Evolutionary conservation across 2,113 vertebrate species (phyloP), one percentile per base, ranked within the genome.

Genomic region (Pristiophorus japonicus): DNA sequence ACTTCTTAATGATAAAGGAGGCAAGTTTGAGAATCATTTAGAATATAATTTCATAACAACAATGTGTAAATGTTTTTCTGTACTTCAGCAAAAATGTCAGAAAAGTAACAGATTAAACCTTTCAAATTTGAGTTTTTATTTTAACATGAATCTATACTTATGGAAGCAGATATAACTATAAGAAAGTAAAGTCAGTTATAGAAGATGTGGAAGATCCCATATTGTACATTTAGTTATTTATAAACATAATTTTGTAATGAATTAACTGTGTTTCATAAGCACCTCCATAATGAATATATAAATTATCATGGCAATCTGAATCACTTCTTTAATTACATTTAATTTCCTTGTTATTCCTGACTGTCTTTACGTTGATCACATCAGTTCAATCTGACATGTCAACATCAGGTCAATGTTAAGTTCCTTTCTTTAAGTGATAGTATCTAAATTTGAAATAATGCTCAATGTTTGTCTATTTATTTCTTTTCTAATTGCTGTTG

Each of bases 381-480:
- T 3, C 65, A 45, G 42, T 94, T 67, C 63, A 94, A 67, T 67
- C 63, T 67, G 66, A 30, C 42, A 70, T 51, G 38, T 47, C 66
- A 94, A 94, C 63, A 20, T 45, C 22, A 47, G 18, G 2, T 67
- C 10, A 67, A 42, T 45, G 38, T 94, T 30, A 91, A 59, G 14
- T 62, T 59, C 42, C 27, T 30, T 3, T 59, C 27, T 27, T 67
- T 70, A 66, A 42, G 59, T 65, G 84, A 45, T 3, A 30, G 51
- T 14, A 59, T n/a, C 87, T 67, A 45, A 47, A 27, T 45, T 45
- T 66, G n/a, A 94, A 8, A 45, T 65, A 94, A 45, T 94, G 11
- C 65, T 66, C 67, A 42, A n/a, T n/a, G n/a, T n/a, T n/a, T 94
- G 42, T 94, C 38, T 45, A 67, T 94, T 67, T 94, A 27, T 94